phyloP scores from a whole-genome alignment of 2,113 vertebrate species.

The Pampusana beccarii region DNA sequence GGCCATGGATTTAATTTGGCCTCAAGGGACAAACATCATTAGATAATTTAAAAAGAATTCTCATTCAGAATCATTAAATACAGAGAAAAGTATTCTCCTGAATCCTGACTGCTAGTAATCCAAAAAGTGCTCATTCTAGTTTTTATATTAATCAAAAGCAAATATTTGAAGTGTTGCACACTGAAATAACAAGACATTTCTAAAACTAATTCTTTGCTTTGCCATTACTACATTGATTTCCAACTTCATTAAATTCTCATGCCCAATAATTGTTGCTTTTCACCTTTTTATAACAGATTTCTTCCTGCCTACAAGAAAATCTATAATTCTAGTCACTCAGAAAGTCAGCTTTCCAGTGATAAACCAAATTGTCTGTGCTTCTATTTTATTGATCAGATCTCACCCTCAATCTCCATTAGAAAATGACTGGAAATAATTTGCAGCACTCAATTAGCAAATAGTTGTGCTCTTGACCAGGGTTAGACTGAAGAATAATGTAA shows the following conservation, averaged over 20 bases:
- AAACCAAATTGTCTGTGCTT: not conserved
- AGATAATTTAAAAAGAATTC: not conserved
- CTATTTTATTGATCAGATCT: not conserved
- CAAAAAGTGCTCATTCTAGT: not conserved
- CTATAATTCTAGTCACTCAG: not conserved
- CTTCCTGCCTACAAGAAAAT: not conserved
- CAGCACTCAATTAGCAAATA: not conserved
- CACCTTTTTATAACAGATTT: not conserved
- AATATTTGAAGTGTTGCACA: not conserved
- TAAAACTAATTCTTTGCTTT: not conserved
- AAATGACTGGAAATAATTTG: not conserved
- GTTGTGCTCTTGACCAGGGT: not conserved
- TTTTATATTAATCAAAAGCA: not conserved
- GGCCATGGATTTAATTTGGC: not conserved
- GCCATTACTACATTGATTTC: not conserved
- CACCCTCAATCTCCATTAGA: not conserved
- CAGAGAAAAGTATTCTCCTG: not conserved
- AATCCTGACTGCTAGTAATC: not conserved
- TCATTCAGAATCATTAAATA: slow-evolving; percentile 7
- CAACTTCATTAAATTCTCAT: not conserved
- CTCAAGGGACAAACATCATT: not conserved
- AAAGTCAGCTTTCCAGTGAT: not conserved
- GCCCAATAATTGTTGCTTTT: not conserved
- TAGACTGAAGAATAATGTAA: not conserved
- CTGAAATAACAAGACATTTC: not conserved